Conservation (phyloP, 2,113 vertebrate species). For the Grammomys surdaster region DNA sequence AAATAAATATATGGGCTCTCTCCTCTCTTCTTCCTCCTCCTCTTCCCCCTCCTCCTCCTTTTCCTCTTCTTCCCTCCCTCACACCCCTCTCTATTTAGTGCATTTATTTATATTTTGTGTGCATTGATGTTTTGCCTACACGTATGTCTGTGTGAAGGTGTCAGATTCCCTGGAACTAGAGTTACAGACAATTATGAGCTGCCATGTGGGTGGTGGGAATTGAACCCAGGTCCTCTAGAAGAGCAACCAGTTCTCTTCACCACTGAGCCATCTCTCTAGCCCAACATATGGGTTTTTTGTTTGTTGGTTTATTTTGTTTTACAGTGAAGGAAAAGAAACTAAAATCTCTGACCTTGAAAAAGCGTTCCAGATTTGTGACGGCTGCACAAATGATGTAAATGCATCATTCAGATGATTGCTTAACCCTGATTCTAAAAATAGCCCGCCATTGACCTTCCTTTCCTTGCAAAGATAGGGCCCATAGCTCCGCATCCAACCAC, state of each 20-base stretch:
- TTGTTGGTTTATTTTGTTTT: background rate
- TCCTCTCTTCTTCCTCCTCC: no score
- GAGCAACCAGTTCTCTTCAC: background rate
- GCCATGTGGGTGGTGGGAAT: background rate
- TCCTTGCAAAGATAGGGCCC: background rate
- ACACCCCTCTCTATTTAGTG: background rate
- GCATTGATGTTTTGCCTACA: background rate
- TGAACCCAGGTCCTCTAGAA: background rate
- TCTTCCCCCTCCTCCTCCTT: no score
- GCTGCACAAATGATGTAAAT: background rate
- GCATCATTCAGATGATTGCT: background rate
- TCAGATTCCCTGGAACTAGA: background rate
- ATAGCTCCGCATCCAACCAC: fast-evolving
- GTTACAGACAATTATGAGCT: background rate
- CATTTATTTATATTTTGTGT: background rate
- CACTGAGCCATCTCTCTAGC: background rate
- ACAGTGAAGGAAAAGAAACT: background rate
- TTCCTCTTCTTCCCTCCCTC: no score
- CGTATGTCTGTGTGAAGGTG: background rate
- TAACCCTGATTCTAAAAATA: slow-evolving; percentile 4
- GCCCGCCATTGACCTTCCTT: background rate
- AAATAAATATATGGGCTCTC: background rate
- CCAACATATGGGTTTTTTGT: background rate
- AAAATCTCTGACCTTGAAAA: background rate
- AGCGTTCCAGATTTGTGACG: background rate